Base-by-base conservation (phyloP, 2,888 invertebrate species). In the Danaus chrysippus region DNA sequence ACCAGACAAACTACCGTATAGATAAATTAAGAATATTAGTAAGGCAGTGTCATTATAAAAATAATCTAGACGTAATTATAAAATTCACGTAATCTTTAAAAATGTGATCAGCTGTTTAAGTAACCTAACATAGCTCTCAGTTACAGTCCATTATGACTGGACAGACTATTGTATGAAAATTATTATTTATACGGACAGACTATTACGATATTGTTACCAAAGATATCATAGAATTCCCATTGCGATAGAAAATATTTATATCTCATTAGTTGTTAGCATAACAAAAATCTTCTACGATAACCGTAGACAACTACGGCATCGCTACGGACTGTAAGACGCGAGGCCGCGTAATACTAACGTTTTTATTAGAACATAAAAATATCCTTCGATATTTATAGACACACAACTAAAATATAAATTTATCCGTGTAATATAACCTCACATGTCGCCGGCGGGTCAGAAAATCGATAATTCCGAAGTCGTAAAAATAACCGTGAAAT, bases 231-330 rank as follows among this genome's bases (percentile, higher is more conserved):
- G 56, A 60, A 61, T 63, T 57, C 60, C 49, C 49, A 43, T 34
- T 19, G n/a, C 56, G 57, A 11, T 44, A 23, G 11, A 61, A 49
- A 23, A 42, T 34, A 49, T 54, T 11, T 3, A 34, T 13, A 49
- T 56, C 49, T 15, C n/a, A 44, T 15, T 52, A 56, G 52, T 56
- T 43, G n/a, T 41, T 53, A 43, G 15, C 6, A 9, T 15, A 15
- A 23, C 13, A 11, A 44, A 9, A 52, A 10, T 44, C 54, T 59
- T 67, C 87, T 86, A 87, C 87, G 82, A 63, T 65, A 68, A 66
- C 76, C 84, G 87, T 87, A 87, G 62, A 70, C 23, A 68, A 79
- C 87, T 87, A 88, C 87, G 86, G 73, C 70, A 65, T 54, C 71
- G 83, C 87, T 87, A 87, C 87, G 63, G 54, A 43, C 19, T 17